A percentile compares a stretch with the other conserved stretches of the same genome.
These are phyloP conservation scores for Glyptemys insculpta DNA, from an alignment of 2,797 vertebrate species.

Conservation along the genomic window DNA sequence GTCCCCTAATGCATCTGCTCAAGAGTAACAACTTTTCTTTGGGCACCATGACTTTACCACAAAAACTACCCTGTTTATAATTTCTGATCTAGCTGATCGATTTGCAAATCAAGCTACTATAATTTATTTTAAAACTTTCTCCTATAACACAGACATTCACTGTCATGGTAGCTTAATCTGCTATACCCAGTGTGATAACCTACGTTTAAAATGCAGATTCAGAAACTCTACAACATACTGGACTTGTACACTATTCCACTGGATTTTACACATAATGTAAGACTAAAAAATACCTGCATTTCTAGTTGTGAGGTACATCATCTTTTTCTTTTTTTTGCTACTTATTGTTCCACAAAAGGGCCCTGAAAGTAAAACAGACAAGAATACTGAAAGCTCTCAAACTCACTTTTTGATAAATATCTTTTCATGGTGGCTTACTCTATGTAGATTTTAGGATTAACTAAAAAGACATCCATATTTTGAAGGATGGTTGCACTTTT, in stretches of 20 bases:
- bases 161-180: background rate
- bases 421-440: background rate
- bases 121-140: conserved; percentile 8
- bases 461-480: background rate
- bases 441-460: background rate
- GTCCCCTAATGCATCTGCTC: background rate
- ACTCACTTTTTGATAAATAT: background rate
- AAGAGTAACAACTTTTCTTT: background rate
- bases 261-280: background rate
- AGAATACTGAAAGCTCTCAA: background rate
- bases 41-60: background rate
- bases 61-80: background rate
- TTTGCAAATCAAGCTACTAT: background rate
- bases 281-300: conserved; percentile 90
- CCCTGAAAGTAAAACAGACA: conserved; percentile 82
- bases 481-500: background rate
- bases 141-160: background rate
- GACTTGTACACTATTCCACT: background rate
- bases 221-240: background rate
- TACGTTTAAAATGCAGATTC: background rate
- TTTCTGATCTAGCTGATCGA: background rate
- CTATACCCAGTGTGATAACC: background rate
- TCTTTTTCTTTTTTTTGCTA: conserved; percentile 97
- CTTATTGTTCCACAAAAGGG: conserved; percentile 93
- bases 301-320: conserved; percentile 98